phyloP scores from a whole-genome alignment of 2,113 vertebrate genomes.

The Euleptes europaea region DNA sequence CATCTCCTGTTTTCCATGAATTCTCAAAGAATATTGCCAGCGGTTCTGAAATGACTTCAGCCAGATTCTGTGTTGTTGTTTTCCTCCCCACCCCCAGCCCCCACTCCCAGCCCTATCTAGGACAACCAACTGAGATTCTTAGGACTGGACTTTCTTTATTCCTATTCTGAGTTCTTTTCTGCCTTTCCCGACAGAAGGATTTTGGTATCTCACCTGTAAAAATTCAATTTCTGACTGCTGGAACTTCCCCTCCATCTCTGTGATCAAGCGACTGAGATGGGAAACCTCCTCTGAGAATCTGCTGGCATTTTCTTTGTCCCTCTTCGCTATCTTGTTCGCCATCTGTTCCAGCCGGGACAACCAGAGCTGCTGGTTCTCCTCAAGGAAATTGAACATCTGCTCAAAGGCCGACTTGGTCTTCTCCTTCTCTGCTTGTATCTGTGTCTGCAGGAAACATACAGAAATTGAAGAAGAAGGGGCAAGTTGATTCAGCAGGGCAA shows the following conservation, averaged over 20 bases:
- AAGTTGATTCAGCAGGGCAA: no score
- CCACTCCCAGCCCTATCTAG: no score
- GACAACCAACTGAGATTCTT: no score
- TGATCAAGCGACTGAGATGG: slow-evolving; percentile 42
- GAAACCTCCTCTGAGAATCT: slow-evolving; percentile 34
- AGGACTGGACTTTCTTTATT: background rate
- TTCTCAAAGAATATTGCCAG: no score
- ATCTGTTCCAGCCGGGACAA: slow-evolving; percentile 46
- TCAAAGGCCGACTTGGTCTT: slow-evolving; percentile 37
- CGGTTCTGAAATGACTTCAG: no score
- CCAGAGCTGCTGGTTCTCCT: background rate
- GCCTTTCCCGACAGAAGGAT: no score
- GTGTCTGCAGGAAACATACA: background rate
- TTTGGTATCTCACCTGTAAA: background rate
- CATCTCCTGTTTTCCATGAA: no score
- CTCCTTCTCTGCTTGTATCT: slow-evolving; percentile 45
- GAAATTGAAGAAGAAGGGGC: background rate
- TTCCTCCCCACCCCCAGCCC: no score
- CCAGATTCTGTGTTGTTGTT: no score
- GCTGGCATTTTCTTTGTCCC: slow-evolving; percentile 40
- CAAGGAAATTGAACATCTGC: slow-evolving; percentile 30
- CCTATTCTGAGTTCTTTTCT: background rate
- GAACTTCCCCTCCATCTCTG: slow-evolving; percentile 50
- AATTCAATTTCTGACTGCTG: background rate
- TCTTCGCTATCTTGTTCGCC: slow-evolving; percentile 41